Percentiles rank a stretch among this genome's conserved stretches.
These are phyloP conservation scores for Sitta carolinensis DNA, from an alignment of 2,797 vertebrate genomes.

Conservation along the genomic window DNA sequence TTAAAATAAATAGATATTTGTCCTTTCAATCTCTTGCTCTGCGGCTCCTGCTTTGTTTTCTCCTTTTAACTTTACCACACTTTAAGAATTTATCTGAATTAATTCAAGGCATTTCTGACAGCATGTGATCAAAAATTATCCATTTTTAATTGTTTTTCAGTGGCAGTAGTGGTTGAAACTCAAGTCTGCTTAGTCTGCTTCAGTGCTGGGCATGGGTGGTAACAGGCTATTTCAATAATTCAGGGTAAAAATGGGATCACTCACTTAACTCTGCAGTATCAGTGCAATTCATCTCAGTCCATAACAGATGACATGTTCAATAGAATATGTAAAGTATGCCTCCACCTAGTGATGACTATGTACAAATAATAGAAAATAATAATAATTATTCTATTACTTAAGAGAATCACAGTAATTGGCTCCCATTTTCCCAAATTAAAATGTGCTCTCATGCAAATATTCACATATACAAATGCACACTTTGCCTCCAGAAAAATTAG, in stretches of 20 bases:
- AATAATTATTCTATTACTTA: conserved; percentile 30
- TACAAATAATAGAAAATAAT: conserved; percentile 60
- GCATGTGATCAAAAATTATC: background rate
- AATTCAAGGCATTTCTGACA: background rate
- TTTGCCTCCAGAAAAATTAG: background rate
- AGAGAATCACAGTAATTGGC: background rate
- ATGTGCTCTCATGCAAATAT: background rate
- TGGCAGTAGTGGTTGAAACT: background rate
- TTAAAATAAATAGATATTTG: background rate
- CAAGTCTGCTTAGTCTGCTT: background rate
- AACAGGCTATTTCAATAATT: conserved; percentile 2
- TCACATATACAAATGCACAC: background rate
- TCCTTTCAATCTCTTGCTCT: background rate
- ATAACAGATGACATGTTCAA: conserved; percentile 31
- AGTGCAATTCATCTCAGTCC: conserved; percentile 2
- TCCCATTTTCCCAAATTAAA: background rate
- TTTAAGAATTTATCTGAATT: background rate
- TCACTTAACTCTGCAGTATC: conserved; percentile 4
- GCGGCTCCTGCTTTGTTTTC: background rate
- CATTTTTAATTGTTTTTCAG: background rate
- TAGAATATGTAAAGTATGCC: conserved; percentile 67
- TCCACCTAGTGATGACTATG: conserved; percentile 67
- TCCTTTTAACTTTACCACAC: background rate
- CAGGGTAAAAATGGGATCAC: background rate
- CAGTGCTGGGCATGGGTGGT: background rate